Evolutionary conservation across 2,888 invertebrate genomes (phyloP).

Genomic region (Rhagium mordax): DNA sequence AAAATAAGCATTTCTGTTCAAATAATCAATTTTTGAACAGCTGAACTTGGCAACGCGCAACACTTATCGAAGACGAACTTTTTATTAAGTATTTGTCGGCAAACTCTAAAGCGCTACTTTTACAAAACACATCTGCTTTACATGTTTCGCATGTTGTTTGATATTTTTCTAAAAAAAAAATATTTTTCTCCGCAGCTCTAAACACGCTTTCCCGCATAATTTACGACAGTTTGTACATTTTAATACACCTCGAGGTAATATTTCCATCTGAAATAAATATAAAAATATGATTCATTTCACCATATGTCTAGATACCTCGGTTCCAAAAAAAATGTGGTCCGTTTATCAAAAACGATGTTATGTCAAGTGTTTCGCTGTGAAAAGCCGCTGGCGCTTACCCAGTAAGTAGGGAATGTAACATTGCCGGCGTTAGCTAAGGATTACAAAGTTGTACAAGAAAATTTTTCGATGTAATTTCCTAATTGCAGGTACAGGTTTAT

Average conservation of each 20-base stretch:
- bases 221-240: background rate
- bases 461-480: too few species aligned
- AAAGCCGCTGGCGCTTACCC: slow-evolving; percentile 17
- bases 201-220: slow-evolving; percentile 5
- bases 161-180: background rate
- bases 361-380: background rate
- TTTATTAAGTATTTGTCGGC: background rate
- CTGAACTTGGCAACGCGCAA: background rate
- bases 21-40: background rate
- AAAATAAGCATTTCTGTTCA: background rate
- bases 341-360: slow-evolving; percentile 16
- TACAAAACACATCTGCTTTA: slow-evolving; percentile 3
- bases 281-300: slow-evolving; percentile 5
- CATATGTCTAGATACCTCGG: slow-evolving; percentile 5
- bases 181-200: background rate
- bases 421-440: background rate
- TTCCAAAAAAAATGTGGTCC: slow-evolving; percentile 2
- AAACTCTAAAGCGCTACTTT: background rate
- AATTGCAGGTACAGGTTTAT: too few species aligned
- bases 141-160: slow-evolving; percentile 1
- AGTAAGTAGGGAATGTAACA: background rate
- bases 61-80: background rate
- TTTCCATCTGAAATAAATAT: slow-evolving; percentile 5
- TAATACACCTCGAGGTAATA: background rate
- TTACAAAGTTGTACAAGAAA: background rate